phyloP scores from a whole-genome alignment of 1,140 invertebrate species.

The Anastrepha ludens region DNA sequence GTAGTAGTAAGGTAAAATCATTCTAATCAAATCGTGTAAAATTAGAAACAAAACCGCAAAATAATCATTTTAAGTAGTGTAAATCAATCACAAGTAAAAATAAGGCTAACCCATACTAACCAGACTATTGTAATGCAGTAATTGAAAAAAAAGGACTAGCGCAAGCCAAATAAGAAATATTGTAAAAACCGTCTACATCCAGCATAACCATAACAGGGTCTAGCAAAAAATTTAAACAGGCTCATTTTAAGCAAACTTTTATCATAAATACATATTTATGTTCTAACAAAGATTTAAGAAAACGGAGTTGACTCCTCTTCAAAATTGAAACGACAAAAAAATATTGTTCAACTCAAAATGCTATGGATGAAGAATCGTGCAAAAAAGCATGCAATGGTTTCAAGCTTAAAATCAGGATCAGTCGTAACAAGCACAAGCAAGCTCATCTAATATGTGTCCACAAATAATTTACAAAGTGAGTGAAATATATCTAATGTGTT shows the following conservation, averaged over 20 bases:
- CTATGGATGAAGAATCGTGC: background rate
- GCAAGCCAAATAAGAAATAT: constrained; percentile 16
- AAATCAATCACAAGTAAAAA: background rate
- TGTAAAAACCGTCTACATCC: background rate
- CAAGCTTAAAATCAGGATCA: too few relatives aligned
- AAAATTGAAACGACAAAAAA: too few relatives aligned
- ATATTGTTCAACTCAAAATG: background rate
- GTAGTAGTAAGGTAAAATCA: background rate
- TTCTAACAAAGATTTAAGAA: background rate
- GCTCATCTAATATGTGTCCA: too few relatives aligned
- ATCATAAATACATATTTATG: too few relatives aligned
- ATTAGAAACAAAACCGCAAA: background rate
- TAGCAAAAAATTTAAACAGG: background rate
- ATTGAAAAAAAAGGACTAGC: background rate
- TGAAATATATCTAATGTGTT: too few relatives aligned
- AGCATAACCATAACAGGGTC: background rate
- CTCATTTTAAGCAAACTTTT: background rate
- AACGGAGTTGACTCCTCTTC: background rate
- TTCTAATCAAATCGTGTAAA: constrained; percentile 18
- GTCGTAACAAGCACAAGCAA: too few relatives aligned
- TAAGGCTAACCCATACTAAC: background rate
- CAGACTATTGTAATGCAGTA: background rate
- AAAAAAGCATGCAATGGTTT: background rate
- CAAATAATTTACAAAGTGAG: too few relatives aligned
- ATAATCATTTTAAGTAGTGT: background rate